These are phyloP conservation scores for Podotricha telesiphe DNA, from an alignment of 2,888 invertebrate genomes.

Conservation along the genomic window DNA sequence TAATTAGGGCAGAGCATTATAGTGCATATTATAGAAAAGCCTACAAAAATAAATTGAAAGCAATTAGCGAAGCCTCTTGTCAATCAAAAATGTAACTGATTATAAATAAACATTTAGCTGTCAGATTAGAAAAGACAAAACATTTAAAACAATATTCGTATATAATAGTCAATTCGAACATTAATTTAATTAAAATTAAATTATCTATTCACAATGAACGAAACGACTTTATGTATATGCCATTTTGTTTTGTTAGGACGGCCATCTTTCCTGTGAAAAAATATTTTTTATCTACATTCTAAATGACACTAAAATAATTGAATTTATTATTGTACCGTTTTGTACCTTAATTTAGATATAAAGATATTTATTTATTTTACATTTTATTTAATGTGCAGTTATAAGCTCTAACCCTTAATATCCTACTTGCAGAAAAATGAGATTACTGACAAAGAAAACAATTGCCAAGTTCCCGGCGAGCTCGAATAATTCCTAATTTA, in stretches of 20 bases:
- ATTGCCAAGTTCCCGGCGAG: conserved; percentile 70
- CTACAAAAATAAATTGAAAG: background rate
- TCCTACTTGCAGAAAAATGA: conserved; percentile 67
- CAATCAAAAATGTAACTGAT: background rate
- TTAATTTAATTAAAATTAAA: conserved; percentile 75
- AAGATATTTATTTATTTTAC: conserved; percentile 17
- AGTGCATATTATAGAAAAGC: conserved; percentile 44
- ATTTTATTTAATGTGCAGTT: conserved; percentile 41
- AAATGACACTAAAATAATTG: conserved; percentile 27
- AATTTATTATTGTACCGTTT: conserved; percentile 24
- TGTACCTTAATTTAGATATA: background rate
- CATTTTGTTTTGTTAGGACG: conserved; percentile 31
- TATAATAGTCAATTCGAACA: conserved; percentile 55
- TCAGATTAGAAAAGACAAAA: background rate
- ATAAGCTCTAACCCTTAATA: conserved; percentile 67
- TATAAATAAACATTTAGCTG: background rate
- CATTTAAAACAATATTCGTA: conserved; percentile 17
- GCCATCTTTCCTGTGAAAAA: conserved; percentile 57
- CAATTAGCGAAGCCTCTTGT: background rate
- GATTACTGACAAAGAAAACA: conserved; percentile 61
- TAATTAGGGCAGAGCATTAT: conserved; percentile 54
- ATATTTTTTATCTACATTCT: conserved; percentile 51
- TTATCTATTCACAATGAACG: conserved; percentile 66
- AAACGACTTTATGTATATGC: conserved; percentile 56
- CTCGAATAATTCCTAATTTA: conserved; percentile 32